Conservation (phyloP, 2,797 vertebrate species). For the Vespertilio murinus region DNA sequence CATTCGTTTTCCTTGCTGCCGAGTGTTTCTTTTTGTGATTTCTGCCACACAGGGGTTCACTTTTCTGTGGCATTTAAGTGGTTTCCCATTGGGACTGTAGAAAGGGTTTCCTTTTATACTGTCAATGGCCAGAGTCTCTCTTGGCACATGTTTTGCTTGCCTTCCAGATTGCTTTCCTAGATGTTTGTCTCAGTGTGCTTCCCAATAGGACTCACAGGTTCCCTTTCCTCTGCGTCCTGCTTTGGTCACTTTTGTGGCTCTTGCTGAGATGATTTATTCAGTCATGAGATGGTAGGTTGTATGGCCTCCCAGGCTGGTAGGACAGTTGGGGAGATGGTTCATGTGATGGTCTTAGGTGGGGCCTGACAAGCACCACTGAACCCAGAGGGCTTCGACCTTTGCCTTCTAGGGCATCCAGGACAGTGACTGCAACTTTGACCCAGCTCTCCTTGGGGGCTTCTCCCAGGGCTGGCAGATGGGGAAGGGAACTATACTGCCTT, state of each 20-base stretch:
- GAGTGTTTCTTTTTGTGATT: not conserved
- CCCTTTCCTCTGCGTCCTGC: rapidly evolving
- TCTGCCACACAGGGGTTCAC: not conserved
- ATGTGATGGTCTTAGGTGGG: not conserved
- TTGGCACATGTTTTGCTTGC: not conserved
- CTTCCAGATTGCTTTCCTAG: not conserved
- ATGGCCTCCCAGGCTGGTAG: not conserved
- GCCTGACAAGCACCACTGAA: not conserved
- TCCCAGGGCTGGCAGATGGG: not conserved
- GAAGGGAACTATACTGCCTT: not conserved
- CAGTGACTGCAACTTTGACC: not conserved
- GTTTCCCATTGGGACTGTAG: not conserved
- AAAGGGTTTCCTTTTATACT: not conserved
- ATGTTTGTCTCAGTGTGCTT: not conserved
- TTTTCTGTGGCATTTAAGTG: not conserved
- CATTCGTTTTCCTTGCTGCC: not conserved
- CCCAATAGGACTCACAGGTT: not conserved
- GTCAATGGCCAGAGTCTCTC: not conserved
- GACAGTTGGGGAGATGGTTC: not conserved
- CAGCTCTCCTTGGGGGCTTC: not conserved
- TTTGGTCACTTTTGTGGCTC: not conserved
- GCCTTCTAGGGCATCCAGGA: not conserved
- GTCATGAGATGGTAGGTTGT: not conserved
- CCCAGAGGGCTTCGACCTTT: not conserved
- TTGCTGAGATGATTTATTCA: not conserved